phyloP scores from a whole-genome alignment of 2,797 vertebrate species.

The Lagocephalus sceleratus region DNA sequence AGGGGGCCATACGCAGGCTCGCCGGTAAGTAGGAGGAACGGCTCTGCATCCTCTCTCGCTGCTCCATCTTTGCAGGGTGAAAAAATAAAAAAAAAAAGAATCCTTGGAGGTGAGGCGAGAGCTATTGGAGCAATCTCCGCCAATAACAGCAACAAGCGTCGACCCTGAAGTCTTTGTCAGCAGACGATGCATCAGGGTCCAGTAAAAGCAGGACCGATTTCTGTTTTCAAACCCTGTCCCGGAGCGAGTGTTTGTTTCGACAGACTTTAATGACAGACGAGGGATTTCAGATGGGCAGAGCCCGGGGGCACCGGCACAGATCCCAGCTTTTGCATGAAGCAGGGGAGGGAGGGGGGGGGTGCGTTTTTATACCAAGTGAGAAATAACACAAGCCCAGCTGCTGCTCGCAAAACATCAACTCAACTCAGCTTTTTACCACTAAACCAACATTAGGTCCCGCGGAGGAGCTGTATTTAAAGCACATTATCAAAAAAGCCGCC shows the following conservation, averaged over 20 bases:
- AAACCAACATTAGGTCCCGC: constrained; percentile 1
- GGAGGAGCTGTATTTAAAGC: neutral
- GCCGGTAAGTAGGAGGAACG: constrained; percentile 26
- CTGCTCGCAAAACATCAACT: constrained; percentile 17
- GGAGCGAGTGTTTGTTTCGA: constrained; percentile 52
- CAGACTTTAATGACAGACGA: constrained; percentile 57
- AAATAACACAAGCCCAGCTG: constrained; percentile 34
- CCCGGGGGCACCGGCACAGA: constrained; percentile 35
- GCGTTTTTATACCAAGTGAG: constrained; percentile 28
- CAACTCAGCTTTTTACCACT: neutral
- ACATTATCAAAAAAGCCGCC: neutral
- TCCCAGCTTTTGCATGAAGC: constrained; percentile 27
- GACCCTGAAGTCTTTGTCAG: constrained; percentile 23
- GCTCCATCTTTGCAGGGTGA: constrained; percentile 9
- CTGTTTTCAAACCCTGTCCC: constrained; percentile 38
- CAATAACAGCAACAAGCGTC: constrained; percentile 19
- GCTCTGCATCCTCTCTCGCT: constrained; percentile 20
- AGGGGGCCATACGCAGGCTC: constrained; percentile 25
- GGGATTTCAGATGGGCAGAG: constrained; percentile 40
- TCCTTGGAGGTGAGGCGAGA: constrained; percentile 24
- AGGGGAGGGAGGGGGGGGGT: neutral
- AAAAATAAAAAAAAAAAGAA: too few relatives aligned
- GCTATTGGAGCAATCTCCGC: constrained; percentile 19
- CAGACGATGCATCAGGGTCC: constrained; percentile 37
- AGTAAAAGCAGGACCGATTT: constrained; percentile 23